Conservation (phyloP, 2,888 invertebrate genomes). For the Microplitis deprimator region DNA sequence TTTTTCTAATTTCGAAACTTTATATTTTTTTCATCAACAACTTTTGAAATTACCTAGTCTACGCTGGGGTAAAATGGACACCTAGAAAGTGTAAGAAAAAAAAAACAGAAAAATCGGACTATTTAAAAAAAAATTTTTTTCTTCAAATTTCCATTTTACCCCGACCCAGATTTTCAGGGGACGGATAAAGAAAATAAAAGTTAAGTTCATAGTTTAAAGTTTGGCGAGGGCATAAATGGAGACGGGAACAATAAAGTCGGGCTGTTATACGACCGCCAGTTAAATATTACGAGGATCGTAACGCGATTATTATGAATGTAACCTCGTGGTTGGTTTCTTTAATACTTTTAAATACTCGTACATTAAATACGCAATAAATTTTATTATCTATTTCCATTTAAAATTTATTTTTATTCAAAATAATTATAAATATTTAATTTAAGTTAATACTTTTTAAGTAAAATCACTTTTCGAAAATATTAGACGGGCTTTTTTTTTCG, state of each 20-base stretch:
- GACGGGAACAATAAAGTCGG: conserved; percentile 57
- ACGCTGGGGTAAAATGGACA: no score
- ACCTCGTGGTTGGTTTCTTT: conserved; percentile 44
- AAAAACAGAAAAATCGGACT: neutral
- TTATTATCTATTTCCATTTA: neutral
- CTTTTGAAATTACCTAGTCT: no score
- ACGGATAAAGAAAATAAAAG: neutral
- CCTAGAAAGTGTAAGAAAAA: no score
- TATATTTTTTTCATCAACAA: no score
- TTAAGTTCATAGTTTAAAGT: conserved; percentile 26
- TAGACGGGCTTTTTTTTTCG: neutral
- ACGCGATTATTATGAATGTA: conserved; percentile 63
- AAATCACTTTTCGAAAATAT: neutral
- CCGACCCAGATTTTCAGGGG: neutral
- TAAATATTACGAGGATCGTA: conserved; percentile 66
- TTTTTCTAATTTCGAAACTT: neutral
- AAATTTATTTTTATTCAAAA: neutral
- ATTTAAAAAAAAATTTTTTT: neutral
- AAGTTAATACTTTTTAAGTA: neutral
- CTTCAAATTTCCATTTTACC: neutral
- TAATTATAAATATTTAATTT: neutral
- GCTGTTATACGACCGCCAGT: conserved; percentile 62
- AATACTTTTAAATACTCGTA: neutral
- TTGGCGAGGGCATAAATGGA: conserved; percentile 41
- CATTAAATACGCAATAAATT: neutral